Evolutionary conservation across 2,888 invertebrate genomes (phyloP), one percentile per base, ranked within the genome.

Genomic region (Eupithecia vulgata): DNA sequence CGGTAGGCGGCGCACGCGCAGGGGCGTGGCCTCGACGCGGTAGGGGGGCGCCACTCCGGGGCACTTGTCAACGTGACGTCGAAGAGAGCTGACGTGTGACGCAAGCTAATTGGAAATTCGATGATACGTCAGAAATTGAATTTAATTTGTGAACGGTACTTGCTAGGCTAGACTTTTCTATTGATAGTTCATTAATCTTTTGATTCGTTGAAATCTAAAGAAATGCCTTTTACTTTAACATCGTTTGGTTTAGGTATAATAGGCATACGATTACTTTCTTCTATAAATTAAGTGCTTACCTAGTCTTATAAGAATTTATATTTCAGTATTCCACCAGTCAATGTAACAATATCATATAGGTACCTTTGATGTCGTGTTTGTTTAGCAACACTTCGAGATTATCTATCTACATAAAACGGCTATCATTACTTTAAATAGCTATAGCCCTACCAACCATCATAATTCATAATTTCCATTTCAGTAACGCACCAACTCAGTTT

Each of bases 41-140:
- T 83, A 83, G 82, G 83, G 81, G 84, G 83, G 85, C 79, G 85
- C 87, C 86, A 88, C 89, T 88, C 90, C 88, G 85, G 91, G 89
- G 89, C 91, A 91, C 84, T 89, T 84, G 89, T 86, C 90, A 88
- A 81, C 84, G 88, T 87, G 87, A 90, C 90, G 90, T 84, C 82
- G 78, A 75, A 78, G 78, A 72, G 76, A 80, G 75, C 77, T 87
- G 87, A 88, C 88, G 89, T 81, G 83, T 80, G 80, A 81, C 81
- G 80, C 69, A 68, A 69, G 81, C 81, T 72, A 79, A 79, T 78
- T 77, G 75, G 76, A 79, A 78, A 30, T 74, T 65, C 68, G 67
- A 71, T 73, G 72, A 73, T 37, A 65, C 70, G 68, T 68, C 70
- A 42, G 57, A 57, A 57, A 25, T 10, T 30, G 15, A 45, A 66